These are phyloP conservation scores for Allacma fusca DNA, from an alignment of 2,888 invertebrate genomes.

Conservation along the genomic window DNA sequence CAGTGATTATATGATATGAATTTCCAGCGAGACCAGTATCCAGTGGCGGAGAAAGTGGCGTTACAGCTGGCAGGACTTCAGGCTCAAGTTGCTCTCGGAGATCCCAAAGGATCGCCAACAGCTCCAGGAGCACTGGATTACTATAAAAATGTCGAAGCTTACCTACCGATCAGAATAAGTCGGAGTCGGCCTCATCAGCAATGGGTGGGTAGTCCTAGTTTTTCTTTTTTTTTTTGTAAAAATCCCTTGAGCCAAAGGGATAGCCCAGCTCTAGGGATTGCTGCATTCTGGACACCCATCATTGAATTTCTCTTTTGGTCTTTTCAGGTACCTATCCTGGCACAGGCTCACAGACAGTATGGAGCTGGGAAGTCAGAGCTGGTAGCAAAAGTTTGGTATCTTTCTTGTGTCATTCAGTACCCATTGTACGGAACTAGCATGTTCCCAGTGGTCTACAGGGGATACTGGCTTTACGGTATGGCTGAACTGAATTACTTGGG, in stretches of 20 bases:
- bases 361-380: conserved; percentile 90
- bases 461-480: conserved; percentile 85
- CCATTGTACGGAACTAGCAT: conserved; percentile 88
- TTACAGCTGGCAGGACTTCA: conserved; percentile 92
- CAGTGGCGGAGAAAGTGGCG: conserved; percentile 92
- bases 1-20: not conserved
- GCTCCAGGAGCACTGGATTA: conserved; percentile 73
- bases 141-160: conserved; percentile 90
- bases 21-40: conserved; percentile 77
- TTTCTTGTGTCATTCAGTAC: conserved; percentile 96
- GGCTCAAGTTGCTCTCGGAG: conserved; percentile 92
- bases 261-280: not conserved
- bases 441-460: conserved; percentile 89
- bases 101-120: conserved; percentile 72
- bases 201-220: conserved; percentile 73
- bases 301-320: not conserved
- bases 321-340: conserved; percentile 76
- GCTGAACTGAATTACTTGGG: not conserved
- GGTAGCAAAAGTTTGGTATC: conserved; percentile 90
- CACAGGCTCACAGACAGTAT: conserved; percentile 88
- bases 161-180: conserved; percentile 84
- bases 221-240: conserved; percentile 57
- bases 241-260: not conserved
- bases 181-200: conserved; percentile 80
- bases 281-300: too few species aligned